phyloP scores from a whole-genome alignment of 2,113 vertebrate species.

The Perca flavescens region DNA sequence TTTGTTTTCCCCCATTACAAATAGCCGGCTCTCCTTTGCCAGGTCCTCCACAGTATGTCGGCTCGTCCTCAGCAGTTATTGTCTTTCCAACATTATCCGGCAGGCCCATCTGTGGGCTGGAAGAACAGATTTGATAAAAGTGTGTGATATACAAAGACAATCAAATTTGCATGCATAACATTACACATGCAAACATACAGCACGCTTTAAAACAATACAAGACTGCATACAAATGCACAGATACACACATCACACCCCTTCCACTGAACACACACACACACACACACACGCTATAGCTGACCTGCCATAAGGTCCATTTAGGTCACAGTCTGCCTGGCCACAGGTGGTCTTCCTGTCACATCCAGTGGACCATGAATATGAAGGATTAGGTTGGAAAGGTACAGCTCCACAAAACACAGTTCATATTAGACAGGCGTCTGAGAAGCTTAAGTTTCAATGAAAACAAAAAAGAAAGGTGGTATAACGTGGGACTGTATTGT shows the following conservation, averaged over 20 bases:
- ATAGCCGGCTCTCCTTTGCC: slow-evolving; percentile 66
- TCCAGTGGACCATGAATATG: slow-evolving; percentile 53
- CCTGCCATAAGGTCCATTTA: slow-evolving; percentile 67
- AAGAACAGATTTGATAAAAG: slow-evolving; percentile 66
- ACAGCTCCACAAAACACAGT: slow-evolving; percentile 40
- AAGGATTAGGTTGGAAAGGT: slow-evolving; percentile 48
- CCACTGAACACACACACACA: background rate
- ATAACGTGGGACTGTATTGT: slow-evolving; percentile 32
- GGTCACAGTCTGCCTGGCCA: slow-evolving; percentile 67
- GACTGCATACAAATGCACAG: background rate
- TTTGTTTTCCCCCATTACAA: slow-evolving; percentile 71
- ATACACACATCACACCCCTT: background rate
- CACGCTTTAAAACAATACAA: slow-evolving; percentile 35
- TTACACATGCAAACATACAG: slow-evolving; percentile 39
- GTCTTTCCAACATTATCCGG: slow-evolving; percentile 65
- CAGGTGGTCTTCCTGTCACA: slow-evolving; percentile 77
- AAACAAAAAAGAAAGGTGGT: slow-evolving; percentile 27
- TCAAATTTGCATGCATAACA: slow-evolving; percentile 48
- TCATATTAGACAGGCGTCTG: slow-evolving; percentile 35
- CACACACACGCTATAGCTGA: slow-evolving; percentile 18
- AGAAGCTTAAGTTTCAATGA: slow-evolving; percentile 50
- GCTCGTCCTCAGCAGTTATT: slow-evolving; percentile 62
- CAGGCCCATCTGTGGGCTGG: slow-evolving; percentile 66
- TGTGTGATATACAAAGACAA: slow-evolving; percentile 59
- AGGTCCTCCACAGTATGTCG: slow-evolving; percentile 65